Conservation (phyloP, 2,888 invertebrate species). For the Synanthedon formicaeformis region DNA sequence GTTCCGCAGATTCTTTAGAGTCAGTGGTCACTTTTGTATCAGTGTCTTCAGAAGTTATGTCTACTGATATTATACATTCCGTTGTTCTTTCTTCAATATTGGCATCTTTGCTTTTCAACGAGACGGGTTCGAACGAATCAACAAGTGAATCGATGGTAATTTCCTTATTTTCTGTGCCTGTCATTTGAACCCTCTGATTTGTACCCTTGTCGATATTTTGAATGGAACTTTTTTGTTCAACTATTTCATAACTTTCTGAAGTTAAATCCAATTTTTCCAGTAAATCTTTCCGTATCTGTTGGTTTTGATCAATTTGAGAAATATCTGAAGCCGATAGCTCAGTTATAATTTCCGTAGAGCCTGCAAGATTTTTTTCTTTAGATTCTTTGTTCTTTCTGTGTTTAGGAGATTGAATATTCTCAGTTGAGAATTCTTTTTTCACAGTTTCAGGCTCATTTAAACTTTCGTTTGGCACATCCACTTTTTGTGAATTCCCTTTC, state of each 20-base stretch:
- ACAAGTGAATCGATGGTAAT: too few relatives aligned
- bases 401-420: constrained; percentile 15
- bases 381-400: constrained; percentile 27
- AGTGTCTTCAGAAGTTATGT: too few relatives aligned
- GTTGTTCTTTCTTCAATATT: too few relatives aligned
- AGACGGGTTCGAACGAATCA: too few relatives aligned
- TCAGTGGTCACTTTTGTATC: too few relatives aligned
- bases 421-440: not conserved
- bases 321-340: not conserved
- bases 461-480: too few relatives aligned
- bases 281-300: not conserved
- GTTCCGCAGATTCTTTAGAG: too few relatives aligned
- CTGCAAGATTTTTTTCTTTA: constrained; percentile 15
- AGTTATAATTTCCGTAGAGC: not conserved
- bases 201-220: not conserved
- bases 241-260: not conserved
- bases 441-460: too few relatives aligned
- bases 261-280: not conserved
- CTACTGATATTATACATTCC: too few relatives aligned
- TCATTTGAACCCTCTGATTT: not conserved
- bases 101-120: too few relatives aligned
- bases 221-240: not conserved
- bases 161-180: not conserved
- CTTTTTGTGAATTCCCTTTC: not conserved
- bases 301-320: not conserved